These are phyloP conservation scores for Calameuta filiformis DNA, from an alignment of 2,888 invertebrate genomes.

Conservation along the genomic window DNA sequence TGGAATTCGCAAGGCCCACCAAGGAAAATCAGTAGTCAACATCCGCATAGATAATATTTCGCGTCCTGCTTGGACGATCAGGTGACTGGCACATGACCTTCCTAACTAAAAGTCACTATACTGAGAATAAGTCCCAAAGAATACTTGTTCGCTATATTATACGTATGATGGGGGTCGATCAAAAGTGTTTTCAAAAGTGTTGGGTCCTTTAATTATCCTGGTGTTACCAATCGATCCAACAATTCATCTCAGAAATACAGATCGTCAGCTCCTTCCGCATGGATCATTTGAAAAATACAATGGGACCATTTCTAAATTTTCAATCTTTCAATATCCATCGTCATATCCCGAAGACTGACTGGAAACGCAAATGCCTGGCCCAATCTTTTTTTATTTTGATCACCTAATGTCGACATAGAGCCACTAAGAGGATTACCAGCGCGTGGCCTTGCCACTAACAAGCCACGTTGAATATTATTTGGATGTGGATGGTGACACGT, in stretches of 20 bases:
- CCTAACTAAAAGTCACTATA: neutral
- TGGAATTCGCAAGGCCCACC: conserved; percentile 9
- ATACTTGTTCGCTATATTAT: neutral
- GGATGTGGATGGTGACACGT: conserved; percentile 16
- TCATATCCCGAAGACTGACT: neutral
- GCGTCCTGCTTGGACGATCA: conserved; percentile 21
- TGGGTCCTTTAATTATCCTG: neutral
- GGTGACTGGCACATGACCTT: conserved; percentile 35
- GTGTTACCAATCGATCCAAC: neutral
- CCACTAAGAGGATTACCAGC: conserved; percentile 35
- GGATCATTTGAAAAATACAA: no score
- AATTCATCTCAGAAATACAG: no score
- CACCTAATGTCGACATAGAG: conserved; percentile 29
- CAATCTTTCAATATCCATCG: neutral
- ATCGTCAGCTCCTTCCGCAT: no score
- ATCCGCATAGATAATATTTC: conserved; percentile 4
- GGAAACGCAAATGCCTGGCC: conserved; percentile 3
- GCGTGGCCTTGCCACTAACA: conserved; percentile 35
- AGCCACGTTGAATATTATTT: conserved; percentile 30
- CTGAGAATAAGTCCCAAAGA: neutral
- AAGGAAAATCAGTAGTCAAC: conserved; percentile 11
- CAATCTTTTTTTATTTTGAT: conserved; percentile 7
- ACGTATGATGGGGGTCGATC: neutral
- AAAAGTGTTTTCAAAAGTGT: neutral
- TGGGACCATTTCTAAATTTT: neutral